Evolutionary conservation across 2,797 vertebrate genomes (phyloP), one percentile per base, ranked within the genome.

Genomic region (Tadarida brasiliensis): DNA sequence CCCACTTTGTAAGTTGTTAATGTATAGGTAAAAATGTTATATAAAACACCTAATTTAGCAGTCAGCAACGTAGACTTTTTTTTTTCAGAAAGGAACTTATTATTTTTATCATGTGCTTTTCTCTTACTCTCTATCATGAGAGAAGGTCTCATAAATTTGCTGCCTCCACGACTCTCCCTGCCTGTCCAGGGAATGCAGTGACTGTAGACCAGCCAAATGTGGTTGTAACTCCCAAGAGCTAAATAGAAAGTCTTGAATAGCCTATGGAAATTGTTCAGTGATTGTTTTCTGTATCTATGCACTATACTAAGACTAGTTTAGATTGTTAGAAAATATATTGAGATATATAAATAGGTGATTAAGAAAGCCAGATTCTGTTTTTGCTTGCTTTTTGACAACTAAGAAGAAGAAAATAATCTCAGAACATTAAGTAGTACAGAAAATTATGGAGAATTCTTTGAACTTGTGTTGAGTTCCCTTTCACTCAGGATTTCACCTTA

Each of bases 391-490:
- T 91, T 91, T 33, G n/a, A 71, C 82, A 96, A 92, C 76, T 87
- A 59, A 57, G 15, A 94, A 89, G 77, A 47, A 85, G 28, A 7
- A 35, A 81, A 22, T 91, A 15, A 35, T 78, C n/a, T 96, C 56
- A 73, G 81, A 94, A 84, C 70, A 89, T 87, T 94, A 91, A 92
- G 76, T 59, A 90, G 63, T 44, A n/a, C 16, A 91, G 61, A 65
- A 82, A 76, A 87, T 92, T 90, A 28, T 57, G 54, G 33, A 90
- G 35, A 17, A 26, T 70, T 95, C 86, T 96, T 91, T 80, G 86
- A 97, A 83, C 59, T 96, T 49, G 26, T 92, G 81, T 87, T 94
- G 47, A 95, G 61, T 90, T 96, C 70, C 22, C 19, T 90, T 96
- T 90, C 11, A 8, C 24, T 57, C 78, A 78, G 35, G 68, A 51